Conservation (phyloP, 2,888 invertebrate genomes). For the Xanthia icteritia region DNA sequence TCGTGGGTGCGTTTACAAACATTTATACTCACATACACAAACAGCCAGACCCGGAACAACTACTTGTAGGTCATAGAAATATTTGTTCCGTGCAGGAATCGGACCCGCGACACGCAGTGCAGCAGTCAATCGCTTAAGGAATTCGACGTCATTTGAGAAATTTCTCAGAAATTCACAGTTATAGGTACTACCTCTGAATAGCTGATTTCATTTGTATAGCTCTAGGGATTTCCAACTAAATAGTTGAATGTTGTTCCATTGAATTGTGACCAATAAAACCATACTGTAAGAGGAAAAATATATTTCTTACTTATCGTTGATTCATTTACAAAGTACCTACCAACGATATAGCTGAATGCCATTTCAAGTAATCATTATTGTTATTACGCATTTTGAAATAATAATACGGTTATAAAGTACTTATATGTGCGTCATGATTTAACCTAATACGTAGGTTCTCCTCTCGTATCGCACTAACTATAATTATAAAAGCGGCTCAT, state of each 20-base stretch:
- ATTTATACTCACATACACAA: too few species aligned
- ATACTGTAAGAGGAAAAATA: constrained; percentile 27
- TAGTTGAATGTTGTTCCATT: not conserved
- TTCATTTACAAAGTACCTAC: constrained; percentile 17
- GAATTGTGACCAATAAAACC: constrained; percentile 6
- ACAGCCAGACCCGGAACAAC: too few species aligned
- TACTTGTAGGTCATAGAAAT: too few species aligned
- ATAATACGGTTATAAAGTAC: constrained; percentile 14
- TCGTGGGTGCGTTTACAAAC: too few species aligned
- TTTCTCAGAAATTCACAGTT: not conserved
- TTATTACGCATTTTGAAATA: constrained; percentile 44
- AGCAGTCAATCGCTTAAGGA: too few species aligned
- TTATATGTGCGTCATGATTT: constrained; percentile 18
- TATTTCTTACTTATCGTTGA: constrained; percentile 12
- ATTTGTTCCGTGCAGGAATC: too few species aligned
- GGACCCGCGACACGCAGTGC: too few species aligned
- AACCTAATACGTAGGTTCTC: not conserved
- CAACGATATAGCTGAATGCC: constrained; percentile 5
- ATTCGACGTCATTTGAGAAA: not conserved
- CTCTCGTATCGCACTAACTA: not conserved
- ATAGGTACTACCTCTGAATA: not conserved
- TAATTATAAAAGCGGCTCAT: constrained; percentile 7
- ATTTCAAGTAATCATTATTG: constrained; percentile 29
- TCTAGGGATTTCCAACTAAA: constrained; percentile 9
- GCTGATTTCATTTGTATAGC: not conserved